Evolutionary conservation across 64 coral and sea anemone genomes (phyloP), one percentile per base, ranked within the genome.

Genomic region (Stylophora pistillata): DNA sequence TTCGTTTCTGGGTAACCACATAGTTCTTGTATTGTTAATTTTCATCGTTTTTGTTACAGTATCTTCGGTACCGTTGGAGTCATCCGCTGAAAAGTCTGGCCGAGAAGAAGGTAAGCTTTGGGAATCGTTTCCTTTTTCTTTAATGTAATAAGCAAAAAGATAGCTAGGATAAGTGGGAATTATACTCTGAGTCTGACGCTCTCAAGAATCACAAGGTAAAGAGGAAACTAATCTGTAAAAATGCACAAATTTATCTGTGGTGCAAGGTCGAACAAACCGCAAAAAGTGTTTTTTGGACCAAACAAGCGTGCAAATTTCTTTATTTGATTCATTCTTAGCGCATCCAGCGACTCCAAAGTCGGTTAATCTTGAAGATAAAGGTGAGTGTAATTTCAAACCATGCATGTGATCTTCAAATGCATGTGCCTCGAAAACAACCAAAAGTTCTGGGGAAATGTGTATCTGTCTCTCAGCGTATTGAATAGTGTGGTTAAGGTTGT

Each of bases 351-450:
- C 31, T 82, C 60, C 78, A 82, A 82, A 82, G 78, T 82, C 78
- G 57, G 33, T 82, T 37, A 82, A 82, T 82, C 78, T 82, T 17
- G 78, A 82, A 65, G 59, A 82, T 5, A 82, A 82, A 82, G 78
- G 78, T 82, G 21, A 41, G 78, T 82, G 15, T 21, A 21, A 21
- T 31, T 61, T 59, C 55, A 30, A 60, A 56, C 5, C 20, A 41
- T 76, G 33, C 41, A 53, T 53, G 73, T 14, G 33, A 74, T 34
- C 55, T 53, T 14, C 20, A 16, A 30, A 34, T 74, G 72, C 31
- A 74, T 33, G 31, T 31, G 32, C 72, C 30, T 13, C 18, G 53
- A 21, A 10, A 76, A 17, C 15, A 20, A 23, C 59, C 27, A 20
- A 10, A 2, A 28, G n/a, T n/a, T n/a, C n/a, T n/a, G 15, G 0